Conservation (phyloP, 1,140 invertebrate species). For the Sitodiplosis mosellana region DNA sequence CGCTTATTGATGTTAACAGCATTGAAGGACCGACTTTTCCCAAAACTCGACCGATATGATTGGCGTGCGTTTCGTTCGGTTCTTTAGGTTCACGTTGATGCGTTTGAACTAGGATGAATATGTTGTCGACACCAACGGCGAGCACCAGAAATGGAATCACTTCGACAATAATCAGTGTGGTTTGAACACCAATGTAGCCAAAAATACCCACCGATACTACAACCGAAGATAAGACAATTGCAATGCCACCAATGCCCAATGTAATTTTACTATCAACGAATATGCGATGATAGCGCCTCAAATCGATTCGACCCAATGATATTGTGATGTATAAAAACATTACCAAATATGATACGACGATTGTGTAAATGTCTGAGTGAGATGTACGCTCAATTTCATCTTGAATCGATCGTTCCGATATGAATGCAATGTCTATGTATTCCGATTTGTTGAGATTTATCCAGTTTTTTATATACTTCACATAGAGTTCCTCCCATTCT, state of each 20-base stretch:
- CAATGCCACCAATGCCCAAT: conserved; percentile 71
- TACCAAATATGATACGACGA: conserved; percentile 85
- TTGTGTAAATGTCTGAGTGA: conserved; percentile 80
- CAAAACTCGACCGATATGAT: conserved; percentile 78
- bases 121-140: conserved; percentile 97
- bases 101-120: conserved; percentile 92
- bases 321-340: conserved; percentile 97
- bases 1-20: conserved; percentile 79
- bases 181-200: conserved; percentile 69
- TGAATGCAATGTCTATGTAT: conserved; percentile 75
- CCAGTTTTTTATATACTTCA: conserved; percentile 77
- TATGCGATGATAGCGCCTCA: conserved; percentile 37
- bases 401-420: conserved; percentile 84
- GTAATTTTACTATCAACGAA: conserved; percentile 88
- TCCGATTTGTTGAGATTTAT: conserved; percentile 37
- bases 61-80: conserved; percentile 53
- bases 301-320: conserved; percentile 67
- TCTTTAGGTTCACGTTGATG: conserved; percentile 47
- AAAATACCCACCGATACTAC: conserved; percentile 68
- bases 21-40: conserved; percentile 91
- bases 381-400: conserved; percentile 88
- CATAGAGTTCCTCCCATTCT: conserved; percentile 70
- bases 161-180: conserved; percentile 93
- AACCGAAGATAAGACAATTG: conserved; percentile 85
- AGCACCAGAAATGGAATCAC: conserved; percentile 95